These are phyloP conservation scores for Actias luna DNA, from an alignment of 2,888 invertebrate species.

Conservation along the genomic window DNA sequence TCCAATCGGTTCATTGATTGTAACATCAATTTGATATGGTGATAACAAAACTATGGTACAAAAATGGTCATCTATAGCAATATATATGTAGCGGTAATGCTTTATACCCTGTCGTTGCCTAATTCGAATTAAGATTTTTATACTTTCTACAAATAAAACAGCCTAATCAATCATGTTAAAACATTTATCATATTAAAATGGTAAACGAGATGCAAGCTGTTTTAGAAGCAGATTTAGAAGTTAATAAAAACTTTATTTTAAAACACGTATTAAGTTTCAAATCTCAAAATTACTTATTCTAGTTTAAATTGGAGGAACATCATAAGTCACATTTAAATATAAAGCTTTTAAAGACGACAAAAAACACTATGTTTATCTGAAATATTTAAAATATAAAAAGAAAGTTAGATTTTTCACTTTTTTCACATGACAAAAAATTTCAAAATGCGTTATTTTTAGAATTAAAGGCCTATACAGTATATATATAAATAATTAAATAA, in stretches of 20 bases:
- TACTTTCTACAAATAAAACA: conserved; percentile 32
- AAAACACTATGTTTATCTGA: no score
- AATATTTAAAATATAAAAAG: not conserved
- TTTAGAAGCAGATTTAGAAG: not conserved
- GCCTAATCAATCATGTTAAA: not conserved
- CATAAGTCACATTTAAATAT: no score
- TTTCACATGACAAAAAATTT: conserved; percentile 2
- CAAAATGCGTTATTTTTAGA: conserved; percentile 3
- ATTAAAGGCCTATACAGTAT: conserved; percentile 2
- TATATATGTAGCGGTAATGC: conserved; percentile 42
- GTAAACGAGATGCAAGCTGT: not conserved
- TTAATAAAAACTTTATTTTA: no score
- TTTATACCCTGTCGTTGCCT: conserved; percentile 33
- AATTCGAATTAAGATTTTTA: conserved; percentile 41
- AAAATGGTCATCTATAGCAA: conserved; percentile 50
- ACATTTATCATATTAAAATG: no score
- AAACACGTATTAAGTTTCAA: no score
- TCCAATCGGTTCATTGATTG: not conserved
- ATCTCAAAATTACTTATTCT: no score
- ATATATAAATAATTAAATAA: not conserved
- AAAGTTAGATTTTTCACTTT: conserved; percentile 4
- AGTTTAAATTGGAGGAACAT: no score
- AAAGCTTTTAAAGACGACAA: no score
- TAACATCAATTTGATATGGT: not conserved
- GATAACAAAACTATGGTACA: conserved; percentile 57